Percentiles rank a stretch among this genome's conserved stretches.
Conservation (phyloP, 2,888 invertebrate species). For the Villa cingulata region DNA sequence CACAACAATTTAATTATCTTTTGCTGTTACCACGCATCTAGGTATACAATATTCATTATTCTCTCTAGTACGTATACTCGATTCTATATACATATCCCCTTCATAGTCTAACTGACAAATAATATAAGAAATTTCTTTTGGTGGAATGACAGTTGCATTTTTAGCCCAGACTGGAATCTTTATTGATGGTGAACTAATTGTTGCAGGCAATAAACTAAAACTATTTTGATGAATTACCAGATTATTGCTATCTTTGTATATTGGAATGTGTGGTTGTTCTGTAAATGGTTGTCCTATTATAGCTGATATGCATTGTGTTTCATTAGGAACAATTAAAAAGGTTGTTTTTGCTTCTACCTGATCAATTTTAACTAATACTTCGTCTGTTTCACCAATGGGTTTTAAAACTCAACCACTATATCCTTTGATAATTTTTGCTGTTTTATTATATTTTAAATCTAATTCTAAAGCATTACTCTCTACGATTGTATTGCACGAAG, state of each 20-base stretch:
- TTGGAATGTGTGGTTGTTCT: neutral
- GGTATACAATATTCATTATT: no score
- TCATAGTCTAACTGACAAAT: no score
- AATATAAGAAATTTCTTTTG: no score
- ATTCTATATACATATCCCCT: neutral
- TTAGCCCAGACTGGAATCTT: no score
- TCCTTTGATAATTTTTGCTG: neutral
- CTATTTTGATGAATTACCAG: neutral
- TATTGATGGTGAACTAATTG: no score
- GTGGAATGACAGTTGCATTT: no score
- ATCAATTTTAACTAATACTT: neutral
- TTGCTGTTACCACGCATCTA: no score
- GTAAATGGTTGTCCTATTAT: constrained; percentile 1
- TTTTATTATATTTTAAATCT: neutral
- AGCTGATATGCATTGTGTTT: neutral
- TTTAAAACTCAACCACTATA: neutral
- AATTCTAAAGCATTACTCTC: neutral
- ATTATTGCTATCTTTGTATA: neutral
- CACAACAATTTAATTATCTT: no score
- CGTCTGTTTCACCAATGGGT: neutral
- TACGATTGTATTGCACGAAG: constrained; percentile 1
- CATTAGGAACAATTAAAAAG: no score
- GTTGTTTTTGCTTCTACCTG: neutral
- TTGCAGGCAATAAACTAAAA: neutral
- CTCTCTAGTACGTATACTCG: neutral